These are phyloP conservation scores for Aplodontia rufa DNA, from an alignment of 2,113 vertebrate species.

Conservation along the genomic window DNA sequence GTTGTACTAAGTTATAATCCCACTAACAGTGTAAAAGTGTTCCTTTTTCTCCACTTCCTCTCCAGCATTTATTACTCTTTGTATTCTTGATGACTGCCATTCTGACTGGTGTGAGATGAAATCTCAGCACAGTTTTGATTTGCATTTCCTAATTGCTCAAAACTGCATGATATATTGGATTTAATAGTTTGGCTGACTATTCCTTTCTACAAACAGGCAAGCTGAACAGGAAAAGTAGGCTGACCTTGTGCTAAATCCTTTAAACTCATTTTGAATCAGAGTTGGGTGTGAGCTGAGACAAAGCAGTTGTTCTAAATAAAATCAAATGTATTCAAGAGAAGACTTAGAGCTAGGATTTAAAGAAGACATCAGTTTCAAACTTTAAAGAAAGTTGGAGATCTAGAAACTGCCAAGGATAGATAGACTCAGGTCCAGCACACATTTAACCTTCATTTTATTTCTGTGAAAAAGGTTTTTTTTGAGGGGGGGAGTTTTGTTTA, in stretches of 20 bases:
- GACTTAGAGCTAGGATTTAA: not conserved
- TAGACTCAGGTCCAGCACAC: not conserved
- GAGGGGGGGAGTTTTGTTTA: too few relatives aligned
- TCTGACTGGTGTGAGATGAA: too few relatives aligned
- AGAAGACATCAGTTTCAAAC: not conserved
- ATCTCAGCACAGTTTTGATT: too few relatives aligned
- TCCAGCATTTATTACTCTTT: too few relatives aligned
- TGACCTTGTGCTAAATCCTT: not conserved
- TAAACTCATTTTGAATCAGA: slow-evolving; percentile 31
- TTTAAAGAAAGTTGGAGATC: not conserved
- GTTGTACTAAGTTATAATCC: too few relatives aligned
- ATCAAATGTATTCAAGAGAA: slow-evolving; percentile 18
- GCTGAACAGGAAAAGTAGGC: not conserved
- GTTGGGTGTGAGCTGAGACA: not conserved
- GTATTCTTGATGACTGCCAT: too few relatives aligned
- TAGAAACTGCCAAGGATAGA: not conserved
- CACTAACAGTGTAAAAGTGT: too few relatives aligned
- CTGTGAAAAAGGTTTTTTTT: not conserved
- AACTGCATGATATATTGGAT: not conserved
- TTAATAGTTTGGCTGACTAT: not conserved
- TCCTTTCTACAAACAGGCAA: not conserved
- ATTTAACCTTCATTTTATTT: slow-evolving; percentile 13
- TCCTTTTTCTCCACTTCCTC: too few relatives aligned
- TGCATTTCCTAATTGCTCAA: not conserved
- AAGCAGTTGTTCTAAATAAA: not conserved